These are phyloP conservation scores for Lasioglossum leucozonium DNA, from an alignment of 2,888 invertebrate species.

Conservation along the genomic window DNA sequence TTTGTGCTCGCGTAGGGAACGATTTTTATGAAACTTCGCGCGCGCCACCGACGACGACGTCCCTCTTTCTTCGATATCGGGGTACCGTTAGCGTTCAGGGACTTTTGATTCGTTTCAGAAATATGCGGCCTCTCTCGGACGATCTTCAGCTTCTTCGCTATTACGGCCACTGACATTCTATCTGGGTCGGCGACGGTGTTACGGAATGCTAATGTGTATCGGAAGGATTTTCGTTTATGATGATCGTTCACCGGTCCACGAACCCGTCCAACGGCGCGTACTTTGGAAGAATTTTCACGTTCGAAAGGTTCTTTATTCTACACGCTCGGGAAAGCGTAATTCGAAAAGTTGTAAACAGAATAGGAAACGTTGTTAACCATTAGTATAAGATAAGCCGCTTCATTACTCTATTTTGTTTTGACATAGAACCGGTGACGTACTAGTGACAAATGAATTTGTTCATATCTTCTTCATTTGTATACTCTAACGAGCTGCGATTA, in stretches of 20 bases:
- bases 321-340: no score
- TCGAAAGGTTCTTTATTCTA: no score
- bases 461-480: not conserved
- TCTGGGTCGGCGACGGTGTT: not conserved
- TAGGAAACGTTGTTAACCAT: not conserved
- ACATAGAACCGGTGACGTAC: not conserved
- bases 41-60: no score
- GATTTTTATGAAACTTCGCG: constrained; percentile 15
- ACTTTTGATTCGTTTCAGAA: constrained; percentile 17
- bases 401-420: not conserved
- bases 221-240: not conserved
- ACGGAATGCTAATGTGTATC: not conserved
- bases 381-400: not conserved
- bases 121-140: constrained; percentile 9
- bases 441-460: not conserved
- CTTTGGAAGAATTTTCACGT: no score
- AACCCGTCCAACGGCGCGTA: no score
- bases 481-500: no score
- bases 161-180: not conserved
- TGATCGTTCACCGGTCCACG: no score
- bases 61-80: constrained; percentile 2
- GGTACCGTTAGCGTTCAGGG: constrained; percentile 40
- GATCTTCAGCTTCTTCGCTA: not conserved
- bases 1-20: constrained; percentile 11
- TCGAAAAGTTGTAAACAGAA: not conserved